Conservation (phyloP, 1,140 invertebrate genomes). For the Anadara kagoshimensis region DNA sequence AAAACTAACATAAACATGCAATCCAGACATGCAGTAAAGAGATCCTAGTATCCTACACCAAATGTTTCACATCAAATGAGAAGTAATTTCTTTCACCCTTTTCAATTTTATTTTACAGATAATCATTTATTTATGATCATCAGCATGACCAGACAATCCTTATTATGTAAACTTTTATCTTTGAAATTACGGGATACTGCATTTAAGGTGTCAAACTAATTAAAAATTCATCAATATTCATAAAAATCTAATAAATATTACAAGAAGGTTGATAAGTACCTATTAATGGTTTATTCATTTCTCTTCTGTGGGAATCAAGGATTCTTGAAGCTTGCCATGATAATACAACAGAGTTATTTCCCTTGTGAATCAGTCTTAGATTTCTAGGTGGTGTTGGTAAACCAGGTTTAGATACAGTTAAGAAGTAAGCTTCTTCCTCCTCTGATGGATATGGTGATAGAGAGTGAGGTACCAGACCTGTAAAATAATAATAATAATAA, state of each 20-base stretch:
- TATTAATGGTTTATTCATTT: slow-evolving; percentile 41
- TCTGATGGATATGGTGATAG: slow-evolving; percentile 58
- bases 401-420: slow-evolving; percentile 47
- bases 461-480: slow-evolving; percentile 55
- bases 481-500: slow-evolving; percentile 7
- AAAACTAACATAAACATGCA: no score
- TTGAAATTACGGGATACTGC: background rate
- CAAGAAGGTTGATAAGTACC: slow-evolving; percentile 31
- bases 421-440: slow-evolving; percentile 53
- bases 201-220: background rate
- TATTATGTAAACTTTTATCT: background rate
- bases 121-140: background rate
- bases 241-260: background rate
- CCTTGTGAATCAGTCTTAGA: slow-evolving; percentile 51
- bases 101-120: no score
- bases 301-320: slow-evolving; percentile 25
- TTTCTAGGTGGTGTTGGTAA: slow-evolving; percentile 57
- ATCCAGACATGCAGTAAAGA: no score
- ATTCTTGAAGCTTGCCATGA: slow-evolving; percentile 58
- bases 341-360: slow-evolving; percentile 51
- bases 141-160: background rate
- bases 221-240: background rate
- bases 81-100: no score
- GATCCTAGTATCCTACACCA: no score
- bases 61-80: no score